A percentile compares a stretch with the other conserved stretches of the same genome.
Evolutionary conservation across 37 sponge, comb jelly and placozoan species (phyloP).

Genomic region (Bolinopsis microptera): DNA sequence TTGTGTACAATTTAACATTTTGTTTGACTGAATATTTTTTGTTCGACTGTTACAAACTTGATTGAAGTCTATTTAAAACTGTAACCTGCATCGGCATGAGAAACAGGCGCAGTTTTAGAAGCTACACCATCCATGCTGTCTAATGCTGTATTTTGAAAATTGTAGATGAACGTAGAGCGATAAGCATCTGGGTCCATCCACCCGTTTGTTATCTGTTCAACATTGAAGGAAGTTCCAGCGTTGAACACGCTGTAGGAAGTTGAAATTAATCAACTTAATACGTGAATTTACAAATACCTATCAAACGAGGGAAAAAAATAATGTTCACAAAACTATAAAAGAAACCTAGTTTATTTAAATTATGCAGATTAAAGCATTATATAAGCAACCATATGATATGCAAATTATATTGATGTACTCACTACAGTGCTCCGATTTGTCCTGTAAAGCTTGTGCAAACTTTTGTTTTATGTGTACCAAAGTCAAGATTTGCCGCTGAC

Average conservation of each 20-base stretch:
- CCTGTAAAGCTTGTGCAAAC: background rate
- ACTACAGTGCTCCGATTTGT: background rate
- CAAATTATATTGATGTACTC: too few relatives aligned
- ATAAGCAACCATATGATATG: too few relatives aligned
- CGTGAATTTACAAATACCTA: too few relatives aligned
- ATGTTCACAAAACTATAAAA: too few relatives aligned
- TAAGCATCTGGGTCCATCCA: conserved; percentile 1
- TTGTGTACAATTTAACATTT: too few relatives aligned
- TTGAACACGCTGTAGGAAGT: background rate
- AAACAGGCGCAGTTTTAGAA: background rate
- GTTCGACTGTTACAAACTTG: too few relatives aligned
- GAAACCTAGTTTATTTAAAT: too few relatives aligned
- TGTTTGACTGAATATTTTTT: too few relatives aligned
- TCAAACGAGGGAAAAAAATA: too few relatives aligned
- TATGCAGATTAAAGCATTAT: too few relatives aligned
- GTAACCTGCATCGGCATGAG: background rate
- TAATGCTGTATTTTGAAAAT: background rate
- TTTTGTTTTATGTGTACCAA: background rate
- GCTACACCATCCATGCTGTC: background rate
- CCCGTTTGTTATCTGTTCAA: background rate
- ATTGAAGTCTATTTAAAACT: too few relatives aligned
- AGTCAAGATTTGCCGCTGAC: background rate
- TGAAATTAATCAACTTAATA: too few relatives aligned
- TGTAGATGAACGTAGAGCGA: background rate
- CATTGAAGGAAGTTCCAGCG: background rate